Percentiles rank a stretch among this genome's conserved stretches.
Conservation (phyloP, 2,113 vertebrate species). For the Tonatia bakeri region DNA sequence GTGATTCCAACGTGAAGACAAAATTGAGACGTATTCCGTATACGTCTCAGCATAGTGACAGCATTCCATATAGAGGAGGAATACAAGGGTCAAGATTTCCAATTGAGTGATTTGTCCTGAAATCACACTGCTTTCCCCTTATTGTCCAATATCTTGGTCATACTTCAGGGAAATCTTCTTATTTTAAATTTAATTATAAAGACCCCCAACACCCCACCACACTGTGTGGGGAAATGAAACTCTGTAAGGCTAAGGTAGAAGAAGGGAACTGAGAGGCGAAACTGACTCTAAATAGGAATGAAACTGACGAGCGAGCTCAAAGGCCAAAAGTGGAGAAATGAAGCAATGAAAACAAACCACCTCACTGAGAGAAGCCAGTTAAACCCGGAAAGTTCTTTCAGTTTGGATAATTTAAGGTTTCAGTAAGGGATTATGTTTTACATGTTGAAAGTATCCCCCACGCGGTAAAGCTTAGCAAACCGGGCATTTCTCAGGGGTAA, state of each 20-base stretch:
- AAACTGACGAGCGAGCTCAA: constrained; percentile 65
- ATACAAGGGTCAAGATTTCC: not conserved
- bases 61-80: not conserved
- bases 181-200: constrained; percentile 30
- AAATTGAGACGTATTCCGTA: not conserved
- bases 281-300: constrained; percentile 73
- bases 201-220: not conserved
- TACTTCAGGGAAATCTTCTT: not conserved
- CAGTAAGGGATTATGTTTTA: constrained; percentile 40
- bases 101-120: not conserved
- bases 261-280: constrained; percentile 74
- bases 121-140: not conserved
- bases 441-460: not conserved
- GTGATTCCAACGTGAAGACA: not conserved
- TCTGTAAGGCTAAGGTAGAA: not conserved
- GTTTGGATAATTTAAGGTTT: constrained; percentile 66
- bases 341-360: constrained; percentile 67
- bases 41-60: too few species aligned
- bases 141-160: not conserved
- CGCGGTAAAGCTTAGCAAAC: not conserved
- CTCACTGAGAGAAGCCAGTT: constrained; percentile 56
- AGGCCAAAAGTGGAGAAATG: constrained; percentile 51
- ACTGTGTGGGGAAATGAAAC: constrained; percentile 69
- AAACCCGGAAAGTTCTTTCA: constrained; percentile 29
- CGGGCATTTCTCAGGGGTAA: not conserved